Evolutionary conservation across 2,888 invertebrate species (phyloP).

Genomic region (Tetragnatha montana): DNA sequence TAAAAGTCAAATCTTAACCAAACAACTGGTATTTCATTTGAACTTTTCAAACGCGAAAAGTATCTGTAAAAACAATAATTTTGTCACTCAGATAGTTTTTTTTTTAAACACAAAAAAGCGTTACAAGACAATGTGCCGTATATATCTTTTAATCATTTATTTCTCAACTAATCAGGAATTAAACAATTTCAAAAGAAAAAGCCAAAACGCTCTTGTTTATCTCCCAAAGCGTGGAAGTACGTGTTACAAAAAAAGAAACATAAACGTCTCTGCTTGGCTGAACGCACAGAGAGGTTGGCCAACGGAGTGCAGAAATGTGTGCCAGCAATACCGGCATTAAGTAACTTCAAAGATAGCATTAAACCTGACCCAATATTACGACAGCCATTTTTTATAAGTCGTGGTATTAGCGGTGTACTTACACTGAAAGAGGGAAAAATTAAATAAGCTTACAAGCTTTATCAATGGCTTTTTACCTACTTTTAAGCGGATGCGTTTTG

Average conservation of each 20-base stretch:
- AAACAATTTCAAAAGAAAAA: neutral
- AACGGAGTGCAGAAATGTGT: slow-evolving; percentile 64
- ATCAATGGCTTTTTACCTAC: neutral
- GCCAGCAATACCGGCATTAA: slow-evolving; percentile 42
- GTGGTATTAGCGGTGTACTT: slow-evolving; percentile 7
- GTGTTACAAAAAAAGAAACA: slow-evolving; percentile 2
- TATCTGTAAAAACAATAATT: too few relatives aligned
- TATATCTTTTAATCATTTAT: too few relatives aligned
- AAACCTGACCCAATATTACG: slow-evolving; percentile 52
- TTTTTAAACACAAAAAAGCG: too few relatives aligned
- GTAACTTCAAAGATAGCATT: slow-evolving; percentile 38
- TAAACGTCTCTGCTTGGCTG: slow-evolving; percentile 30
- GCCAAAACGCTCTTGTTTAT: neutral
- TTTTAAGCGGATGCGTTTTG: slow-evolving; percentile 27
- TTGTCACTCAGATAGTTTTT: too few relatives aligned
- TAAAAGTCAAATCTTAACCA: too few relatives aligned
- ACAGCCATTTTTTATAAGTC: slow-evolving; percentile 20
- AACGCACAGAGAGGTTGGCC: slow-evolving; percentile 52
- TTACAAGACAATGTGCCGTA: too few relatives aligned
- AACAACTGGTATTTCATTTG: too few relatives aligned
- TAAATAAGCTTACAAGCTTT: slow-evolving; percentile 10
- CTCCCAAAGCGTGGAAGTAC: neutral
- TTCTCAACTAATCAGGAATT: too few relatives aligned
- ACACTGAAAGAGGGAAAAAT: slow-evolving; percentile 23
- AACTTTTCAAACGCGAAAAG: too few relatives aligned